Evolutionary conservation across 2,888 invertebrate genomes (phyloP).

Genomic region (Chydorus sphaericus): DNA sequence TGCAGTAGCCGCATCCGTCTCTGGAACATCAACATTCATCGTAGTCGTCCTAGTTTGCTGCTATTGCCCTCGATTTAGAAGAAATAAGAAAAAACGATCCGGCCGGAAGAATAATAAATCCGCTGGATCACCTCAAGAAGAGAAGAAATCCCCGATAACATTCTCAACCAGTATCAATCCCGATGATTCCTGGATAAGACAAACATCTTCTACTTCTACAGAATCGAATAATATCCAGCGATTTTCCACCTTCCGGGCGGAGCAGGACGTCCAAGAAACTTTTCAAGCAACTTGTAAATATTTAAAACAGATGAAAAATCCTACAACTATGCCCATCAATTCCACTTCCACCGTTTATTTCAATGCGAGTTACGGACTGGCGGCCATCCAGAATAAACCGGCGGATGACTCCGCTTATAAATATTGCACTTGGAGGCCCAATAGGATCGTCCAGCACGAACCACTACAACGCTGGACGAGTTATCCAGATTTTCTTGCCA

Average conservation of each 20-base stretch:
- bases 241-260: neutral
- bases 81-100: slow-evolving; percentile 10
- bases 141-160: neutral
- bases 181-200: too few species aligned
- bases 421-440: neutral
- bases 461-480: neutral
- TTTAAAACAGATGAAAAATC: neutral
- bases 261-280: neutral
- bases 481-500: slow-evolving; percentile 5
- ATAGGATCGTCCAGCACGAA: neutral
- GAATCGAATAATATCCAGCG: neutral
- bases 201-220: neutral
- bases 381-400: too few species aligned
- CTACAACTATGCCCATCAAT: too few species aligned
- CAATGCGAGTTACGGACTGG: neutral
- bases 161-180: neutral
- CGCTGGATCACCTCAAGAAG: neutral
- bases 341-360: too few species aligned
- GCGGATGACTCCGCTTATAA: neutral
- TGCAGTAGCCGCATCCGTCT: slow-evolving; percentile 20
- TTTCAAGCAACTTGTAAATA: slow-evolving; percentile 7
- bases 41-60: slow-evolving; percentile 19
- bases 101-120: neutral
- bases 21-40: slow-evolving; percentile 19
- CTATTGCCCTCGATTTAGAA: slow-evolving; percentile 17